phyloP scores from a whole-genome alignment of 2,113 vertebrate species.

The Euleptes europaea region DNA sequence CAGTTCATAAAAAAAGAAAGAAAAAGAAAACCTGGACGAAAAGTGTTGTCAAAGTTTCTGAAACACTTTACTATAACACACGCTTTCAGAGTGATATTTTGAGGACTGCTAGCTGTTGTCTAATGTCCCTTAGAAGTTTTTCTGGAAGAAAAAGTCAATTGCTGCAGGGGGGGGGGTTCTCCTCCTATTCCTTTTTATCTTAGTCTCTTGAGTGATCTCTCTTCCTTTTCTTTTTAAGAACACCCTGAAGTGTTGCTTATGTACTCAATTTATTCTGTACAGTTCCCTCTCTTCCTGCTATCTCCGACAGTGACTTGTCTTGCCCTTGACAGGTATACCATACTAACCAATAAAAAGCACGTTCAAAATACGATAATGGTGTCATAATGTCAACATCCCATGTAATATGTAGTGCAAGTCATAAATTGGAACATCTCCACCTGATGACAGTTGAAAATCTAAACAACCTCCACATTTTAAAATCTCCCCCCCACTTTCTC shows the following conservation, averaged over 20 bases:
- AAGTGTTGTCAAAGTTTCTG: slow-evolving; percentile 13
- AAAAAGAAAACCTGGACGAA: slow-evolving; percentile 25
- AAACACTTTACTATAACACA: slow-evolving; percentile 30
- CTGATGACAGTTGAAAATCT: not conserved
- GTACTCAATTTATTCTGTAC: too few relatives aligned
- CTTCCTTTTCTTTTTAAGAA: not conserved
- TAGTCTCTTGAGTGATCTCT: slow-evolving; percentile 38
- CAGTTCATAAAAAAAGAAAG: slow-evolving; percentile 42
- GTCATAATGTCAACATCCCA: not conserved
- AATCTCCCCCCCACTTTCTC: not conserved
- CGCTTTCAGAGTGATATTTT: slow-evolving; percentile 31
- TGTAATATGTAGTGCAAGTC: fast-evolving
- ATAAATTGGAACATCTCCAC: not conserved
- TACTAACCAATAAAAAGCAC: not conserved
- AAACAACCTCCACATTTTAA: not conserved
- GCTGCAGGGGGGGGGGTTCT: slow-evolving; percentile 20
- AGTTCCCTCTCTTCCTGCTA: too few relatives aligned
- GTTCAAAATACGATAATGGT: slow-evolving; percentile 11
- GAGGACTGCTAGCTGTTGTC: slow-evolving; percentile 19
- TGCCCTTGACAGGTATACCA: not conserved
- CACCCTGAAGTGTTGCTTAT: slow-evolving; percentile 11
- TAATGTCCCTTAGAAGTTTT: slow-evolving; percentile 39
- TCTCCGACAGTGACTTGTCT: not conserved
- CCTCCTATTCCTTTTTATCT: slow-evolving; percentile 34
- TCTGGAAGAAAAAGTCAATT: not conserved